phyloP scores from a whole-genome alignment of 1,140 invertebrate species.

The Stegodyphus dumicola region DNA sequence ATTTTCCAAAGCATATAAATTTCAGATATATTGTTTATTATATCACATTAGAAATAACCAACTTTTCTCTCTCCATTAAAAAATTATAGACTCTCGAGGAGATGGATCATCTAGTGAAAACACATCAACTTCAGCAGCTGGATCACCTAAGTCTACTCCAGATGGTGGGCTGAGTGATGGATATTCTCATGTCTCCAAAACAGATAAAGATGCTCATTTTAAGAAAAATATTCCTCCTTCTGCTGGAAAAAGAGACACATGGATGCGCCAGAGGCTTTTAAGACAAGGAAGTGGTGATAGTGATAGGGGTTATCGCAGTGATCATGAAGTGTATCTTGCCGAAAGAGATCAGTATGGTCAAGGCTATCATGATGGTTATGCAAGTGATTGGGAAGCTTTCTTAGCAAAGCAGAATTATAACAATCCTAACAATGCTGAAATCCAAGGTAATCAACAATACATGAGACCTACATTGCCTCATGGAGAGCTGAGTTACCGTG shows the following conservation, averaged over 20 bases:
- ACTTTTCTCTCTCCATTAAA: not conserved
- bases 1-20: not conserved
- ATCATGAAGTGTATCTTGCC: constrained; percentile 52
- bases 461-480: not conserved
- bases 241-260: constrained; percentile 42
- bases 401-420: constrained; percentile 46
- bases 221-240: constrained; percentile 42
- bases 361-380: constrained; percentile 72
- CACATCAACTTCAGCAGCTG: constrained; percentile 43
- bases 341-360: constrained; percentile 50
- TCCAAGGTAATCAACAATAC: not conserved
- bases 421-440: not conserved
- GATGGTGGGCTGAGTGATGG: constrained; percentile 12
- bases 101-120: constrained; percentile 57
- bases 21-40: not conserved
- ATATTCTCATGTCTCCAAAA: constrained; percentile 18
- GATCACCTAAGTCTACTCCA: constrained; percentile 43
- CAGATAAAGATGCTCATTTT: constrained; percentile 42
- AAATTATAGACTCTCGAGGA: constrained; percentile 45
- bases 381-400: constrained; percentile 68
- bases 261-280: constrained; percentile 39
- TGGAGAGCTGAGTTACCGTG: constrained; percentile 25
- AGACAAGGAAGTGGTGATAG: constrained; percentile 49
- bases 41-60: not conserved
- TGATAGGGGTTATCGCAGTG: constrained; percentile 52